Conservation (phyloP, 2,113 vertebrate genomes). For the Cochlearius cochlearius region DNA sequence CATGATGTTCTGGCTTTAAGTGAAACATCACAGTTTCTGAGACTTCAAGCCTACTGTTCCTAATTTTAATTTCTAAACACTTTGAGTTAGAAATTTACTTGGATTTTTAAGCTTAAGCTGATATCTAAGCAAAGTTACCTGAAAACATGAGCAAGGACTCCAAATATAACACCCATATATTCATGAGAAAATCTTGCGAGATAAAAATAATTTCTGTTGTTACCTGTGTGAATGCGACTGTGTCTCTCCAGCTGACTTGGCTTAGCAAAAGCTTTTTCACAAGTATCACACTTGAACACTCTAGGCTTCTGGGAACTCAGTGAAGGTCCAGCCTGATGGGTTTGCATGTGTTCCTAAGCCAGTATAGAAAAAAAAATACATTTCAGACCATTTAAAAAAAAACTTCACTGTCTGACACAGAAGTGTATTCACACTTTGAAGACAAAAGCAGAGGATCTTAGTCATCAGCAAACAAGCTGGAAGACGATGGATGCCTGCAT, state of each 20-base stretch:
- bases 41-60: neutral
- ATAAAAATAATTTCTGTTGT: neutral
- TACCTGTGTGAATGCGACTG: slow-evolving; percentile 96
- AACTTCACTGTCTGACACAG: neutral
- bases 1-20: neutral
- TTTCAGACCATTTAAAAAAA: neutral
- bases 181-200: neutral
- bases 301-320: slow-evolving; percentile 91
- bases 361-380: neutral
- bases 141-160: neutral
- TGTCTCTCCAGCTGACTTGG: slow-evolving; percentile 97
- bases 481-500: neutral
- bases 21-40: neutral
- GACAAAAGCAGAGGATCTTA: neutral
- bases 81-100: neutral
- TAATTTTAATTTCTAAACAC: neutral
- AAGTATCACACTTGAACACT: slow-evolving; percentile 89
- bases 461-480: neutral
- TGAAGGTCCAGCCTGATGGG: slow-evolving; percentile 91
- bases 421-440: neutral
- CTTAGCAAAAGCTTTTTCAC: slow-evolving; percentile 94
- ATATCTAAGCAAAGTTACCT: neutral
- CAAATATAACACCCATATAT: neutral
- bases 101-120: neutral
- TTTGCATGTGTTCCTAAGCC: slow-evolving; percentile 89